Base-by-base conservation (phyloP, 2,797 vertebrate species). In the Onychomys leucogaster region DNA sequence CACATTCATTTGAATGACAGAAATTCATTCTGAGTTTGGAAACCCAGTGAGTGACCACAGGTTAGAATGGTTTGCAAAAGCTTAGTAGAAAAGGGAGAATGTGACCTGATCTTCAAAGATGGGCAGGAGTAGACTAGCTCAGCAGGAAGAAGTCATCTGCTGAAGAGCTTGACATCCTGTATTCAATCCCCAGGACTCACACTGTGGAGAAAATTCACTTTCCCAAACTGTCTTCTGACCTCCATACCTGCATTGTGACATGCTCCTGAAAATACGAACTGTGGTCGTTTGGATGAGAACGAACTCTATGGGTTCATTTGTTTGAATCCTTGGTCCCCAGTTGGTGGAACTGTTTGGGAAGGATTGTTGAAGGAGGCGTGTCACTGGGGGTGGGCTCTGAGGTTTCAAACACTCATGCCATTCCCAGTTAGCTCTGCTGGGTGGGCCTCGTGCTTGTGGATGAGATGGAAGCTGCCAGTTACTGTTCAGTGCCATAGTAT, bases 11-110 rank as follows among this genome's bases (percentile, higher is more conserved):
- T 85, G 55, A 94, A 55, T 46, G 25, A 27, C 3, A 95, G 81
- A 95, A 57, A 89, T 57, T 78, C 81, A 91, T 57, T 41, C 25
- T 81, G 59, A 93, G 52, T 91, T 90, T 91, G 90, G 80, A 96
- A 95, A 59, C 57, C 67, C 23, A 91, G 90, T 63, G 14, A 89
- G 52, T 67, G 37, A 63, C 27, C 63, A 89, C 17, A 4, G 55
- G 46, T 81, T 67, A 89, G 34, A 12, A 57, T 65, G 11, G 65
- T 73, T 91, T 95, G 21, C 84, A 93, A 95, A 96, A 34, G 37
- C 87, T 57, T 90, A 76, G 82, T 78, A 19, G 77, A 65, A 75
- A 95, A 92, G 41, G 59, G 23, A 82, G 43, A 52, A 77, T 59
- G 69, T 94, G n/a, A 90, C 13, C 27, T 71, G 69, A 92, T 41